A percentile compares a stretch with the other conserved stretches of the same genome.
Evolutionary conservation across 2,888 invertebrate species (phyloP).

Genomic region (Perizoma affinitatum): DNA sequence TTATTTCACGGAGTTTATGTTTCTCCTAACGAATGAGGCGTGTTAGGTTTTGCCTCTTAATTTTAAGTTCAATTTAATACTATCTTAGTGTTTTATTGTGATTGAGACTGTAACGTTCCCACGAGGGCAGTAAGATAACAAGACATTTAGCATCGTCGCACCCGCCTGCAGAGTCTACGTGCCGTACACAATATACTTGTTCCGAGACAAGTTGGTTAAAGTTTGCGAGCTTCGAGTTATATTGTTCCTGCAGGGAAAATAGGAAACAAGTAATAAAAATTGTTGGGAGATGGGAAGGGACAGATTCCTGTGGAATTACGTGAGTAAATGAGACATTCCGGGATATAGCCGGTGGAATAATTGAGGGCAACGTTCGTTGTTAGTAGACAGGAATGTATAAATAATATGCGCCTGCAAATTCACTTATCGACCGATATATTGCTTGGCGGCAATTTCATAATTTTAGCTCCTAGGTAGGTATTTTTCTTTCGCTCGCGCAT

Average conservation of each 20-base stretch:
- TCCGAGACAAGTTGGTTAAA: slow-evolving; percentile 69
- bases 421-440: slow-evolving; percentile 17
- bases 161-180: slow-evolving; percentile 58
- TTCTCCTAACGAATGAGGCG: slow-evolving; percentile 10
- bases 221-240: slow-evolving; percentile 71
- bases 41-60: slow-evolving; percentile 10
- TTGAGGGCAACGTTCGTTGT: slow-evolving; percentile 68
- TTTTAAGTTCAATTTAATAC: slow-evolving; percentile 14
- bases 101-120: slow-evolving; percentile 43
- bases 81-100: slow-evolving; percentile 20
- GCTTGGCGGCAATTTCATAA: slow-evolving; percentile 1
- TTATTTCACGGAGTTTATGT: slow-evolving; percentile 23
- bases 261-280: slow-evolving; percentile 83
- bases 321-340: slow-evolving; percentile 83
- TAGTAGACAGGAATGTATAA: slow-evolving; percentile 47
- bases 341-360: slow-evolving; percentile 75
- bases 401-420: slow-evolving; percentile 37
- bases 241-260: slow-evolving; percentile 78
- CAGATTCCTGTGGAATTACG: slow-evolving; percentile 81
- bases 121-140: slow-evolving; percentile 58
- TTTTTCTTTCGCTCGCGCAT: too few relatives aligned
- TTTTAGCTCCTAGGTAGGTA: neutral
- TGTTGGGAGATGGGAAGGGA: slow-evolving; percentile 75
- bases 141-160: slow-evolving; percentile 46
- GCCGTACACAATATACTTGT: slow-evolving; percentile 77